Conservation (phyloP, 2,888 invertebrate species). For the Dinocampus coccinellae region DNA sequence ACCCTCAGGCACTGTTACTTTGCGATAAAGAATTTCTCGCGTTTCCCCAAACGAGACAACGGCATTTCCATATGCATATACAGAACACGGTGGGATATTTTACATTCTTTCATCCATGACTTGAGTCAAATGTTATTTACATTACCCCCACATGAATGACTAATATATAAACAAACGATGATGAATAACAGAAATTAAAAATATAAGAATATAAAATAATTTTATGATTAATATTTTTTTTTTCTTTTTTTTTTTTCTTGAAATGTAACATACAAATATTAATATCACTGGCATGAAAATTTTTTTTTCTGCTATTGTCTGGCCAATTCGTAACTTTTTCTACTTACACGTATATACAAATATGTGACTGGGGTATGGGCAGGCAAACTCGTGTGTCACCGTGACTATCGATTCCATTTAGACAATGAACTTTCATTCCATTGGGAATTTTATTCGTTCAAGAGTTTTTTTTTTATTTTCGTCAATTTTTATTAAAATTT, state of each 20-base stretch:
- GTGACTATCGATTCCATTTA: constrained; percentile 25
- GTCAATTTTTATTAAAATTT: not conserved
- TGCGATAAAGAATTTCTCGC: constrained; percentile 39
- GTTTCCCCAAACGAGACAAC: constrained; percentile 7
- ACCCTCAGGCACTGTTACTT: constrained; percentile 15
- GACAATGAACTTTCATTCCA: constrained; percentile 26
- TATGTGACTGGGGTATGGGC: not conserved
- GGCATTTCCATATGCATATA: not conserved
- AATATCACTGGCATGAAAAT: not conserved
- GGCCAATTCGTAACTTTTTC: not conserved
- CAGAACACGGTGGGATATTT: not conserved
- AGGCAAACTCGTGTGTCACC: constrained; percentile 31
- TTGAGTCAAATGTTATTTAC: constrained; percentile 3
- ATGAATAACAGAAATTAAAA: not conserved
- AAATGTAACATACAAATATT: no score
- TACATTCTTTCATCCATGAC: constrained; percentile 13
- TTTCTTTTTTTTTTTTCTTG: no score
- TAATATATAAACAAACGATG: not conserved
- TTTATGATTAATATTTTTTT: no score
- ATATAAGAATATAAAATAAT: not conserved
- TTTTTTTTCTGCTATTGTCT: not conserved
- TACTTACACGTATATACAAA: constrained; percentile 10
- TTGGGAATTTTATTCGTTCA: constrained; percentile 16
- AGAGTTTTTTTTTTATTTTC: not conserved
- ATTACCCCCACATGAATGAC: constrained; percentile 4